Evolutionary conservation across 1,140 invertebrate species (phyloP).

Genomic region (Eupeodes corollae): DNA sequence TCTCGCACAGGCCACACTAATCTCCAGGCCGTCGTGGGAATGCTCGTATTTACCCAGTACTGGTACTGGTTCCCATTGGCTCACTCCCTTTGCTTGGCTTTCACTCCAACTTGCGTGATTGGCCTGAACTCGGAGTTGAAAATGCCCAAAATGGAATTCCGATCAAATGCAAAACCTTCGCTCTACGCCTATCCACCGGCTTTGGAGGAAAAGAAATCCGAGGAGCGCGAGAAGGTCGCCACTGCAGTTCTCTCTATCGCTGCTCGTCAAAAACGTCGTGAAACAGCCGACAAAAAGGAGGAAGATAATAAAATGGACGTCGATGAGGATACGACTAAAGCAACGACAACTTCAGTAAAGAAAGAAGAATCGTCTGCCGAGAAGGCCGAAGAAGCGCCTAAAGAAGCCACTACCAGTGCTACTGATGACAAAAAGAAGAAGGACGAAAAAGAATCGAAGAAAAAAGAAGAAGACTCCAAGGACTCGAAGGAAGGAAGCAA

Average conservation of each 20-base stretch:
- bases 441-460: conserved; percentile 39
- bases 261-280: conserved; percentile 73
- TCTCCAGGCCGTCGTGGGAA: conserved; percentile 94
- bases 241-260: conserved; percentile 96
- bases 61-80: conserved; percentile 99
- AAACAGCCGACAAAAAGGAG: conserved; percentile 44
- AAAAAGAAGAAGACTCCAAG: conserved; percentile 29
- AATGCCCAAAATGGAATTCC: conserved; percentile 92
- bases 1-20: conserved; percentile 96
- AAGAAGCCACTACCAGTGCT: conserved; percentile 22
- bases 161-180: conserved; percentile 88
- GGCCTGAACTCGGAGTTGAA: conserved; percentile 90
- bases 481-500: conserved; percentile 11
- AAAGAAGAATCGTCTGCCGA: conserved; percentile 48
- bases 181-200: conserved; percentile 93
- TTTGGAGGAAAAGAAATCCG: conserved; percentile 95
- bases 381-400: conserved; percentile 39
- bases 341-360: conserved; percentile 45
- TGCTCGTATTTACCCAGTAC: conserved; percentile 95
- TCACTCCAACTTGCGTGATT: conserved; percentile 93
- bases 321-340: conserved; percentile 49
- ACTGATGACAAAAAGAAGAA: conserved; percentile 39
- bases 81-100: conserved; percentile 90
- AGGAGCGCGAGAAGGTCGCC: conserved; percentile 89
- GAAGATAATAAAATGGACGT: conserved; percentile 67